These are phyloP conservation scores for Bufo bufo DNA, from an alignment of 2,113 vertebrate genomes.

Conservation along the genomic window DNA sequence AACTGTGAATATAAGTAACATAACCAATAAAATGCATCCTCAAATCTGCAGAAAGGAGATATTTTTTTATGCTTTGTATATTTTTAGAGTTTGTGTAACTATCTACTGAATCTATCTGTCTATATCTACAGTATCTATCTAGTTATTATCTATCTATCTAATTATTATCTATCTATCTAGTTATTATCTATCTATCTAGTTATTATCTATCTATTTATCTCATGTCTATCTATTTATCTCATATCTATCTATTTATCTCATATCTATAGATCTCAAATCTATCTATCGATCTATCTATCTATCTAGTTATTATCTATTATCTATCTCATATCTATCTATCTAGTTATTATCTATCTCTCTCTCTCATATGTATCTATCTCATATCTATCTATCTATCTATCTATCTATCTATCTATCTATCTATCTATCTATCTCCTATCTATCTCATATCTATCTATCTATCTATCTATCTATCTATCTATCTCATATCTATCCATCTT, in stretches of 20 bases:
- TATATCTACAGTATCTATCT: background rate
- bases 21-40: background rate
- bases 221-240: background rate
- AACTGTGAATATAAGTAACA: background rate
- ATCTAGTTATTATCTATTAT: background rate
- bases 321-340: slow-evolving; percentile 4
- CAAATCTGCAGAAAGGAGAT: background rate
- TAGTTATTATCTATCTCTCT: slow-evolving; percentile 3
- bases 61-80: background rate
- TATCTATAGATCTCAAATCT: background rate
- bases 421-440: slow-evolving; percentile 10
- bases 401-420: slow-evolving; percentile 1
- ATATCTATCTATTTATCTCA: background rate
- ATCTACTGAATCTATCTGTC: background rate
- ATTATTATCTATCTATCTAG: background rate
- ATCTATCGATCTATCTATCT: slow-evolving; percentile 5
- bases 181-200: background rate
- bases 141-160: background rate
- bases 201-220: slow-evolving; percentile 5
- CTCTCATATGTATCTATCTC: background rate
- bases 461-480: background rate
- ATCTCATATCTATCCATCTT: background rate
- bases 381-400: background rate
- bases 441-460: no score
- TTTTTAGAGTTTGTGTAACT: background rate